Base-by-base conservation (phyloP, 2,888 invertebrate species). In the Baccha elongata region DNA sequence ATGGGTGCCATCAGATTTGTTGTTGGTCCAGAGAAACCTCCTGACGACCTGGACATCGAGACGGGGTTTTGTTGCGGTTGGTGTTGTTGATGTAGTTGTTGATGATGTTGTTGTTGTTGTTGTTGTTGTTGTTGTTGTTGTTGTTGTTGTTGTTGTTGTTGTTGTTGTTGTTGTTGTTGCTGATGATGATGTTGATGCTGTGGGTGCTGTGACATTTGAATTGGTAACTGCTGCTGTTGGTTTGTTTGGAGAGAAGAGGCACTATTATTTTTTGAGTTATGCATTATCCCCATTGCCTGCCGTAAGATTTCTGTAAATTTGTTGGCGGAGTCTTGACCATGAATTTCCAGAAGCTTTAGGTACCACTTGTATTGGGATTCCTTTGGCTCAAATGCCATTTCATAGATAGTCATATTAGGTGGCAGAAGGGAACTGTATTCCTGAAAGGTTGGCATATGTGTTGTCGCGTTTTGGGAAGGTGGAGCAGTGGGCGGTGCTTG, bases 331-430 rank as follows among this genome's bases (percentile, higher is more conserved):
- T 93, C 93, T 40, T 91, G 89, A 0, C 93, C 93, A 60, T 92
- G 91, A 1, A 91, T 91, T 73, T 92, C 92, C 29, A 92, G 87
- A 23, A 93, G 88, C 84, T 93, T 92, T 19, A 92, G 88, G 85
- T 92, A 93, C 93, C 93, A 93, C 83, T 92, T 91, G 55, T 91
- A 89, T 86, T 92, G 92, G 84, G 90, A 90, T 76, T 91, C 91
- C 85, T 91, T 91, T 23, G 93, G 91, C 83, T 93, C 92, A 75
- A 92, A 88, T 1, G 93, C 89, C 91, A 93, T 92, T 85, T 93
- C 93, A 44, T 92, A 92, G 71, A 93, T 89, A 44, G 91, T 92
- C 88, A 93, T 92, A 86, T 92, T 92, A 21, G 92, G 91, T 0
- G 93, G 93, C 76, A 93, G 87, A 50, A 93, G 88, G 78, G 91